Conservation (phyloP, 2,797 vertebrate species). For the Pipistrellus nathusii region DNA sequence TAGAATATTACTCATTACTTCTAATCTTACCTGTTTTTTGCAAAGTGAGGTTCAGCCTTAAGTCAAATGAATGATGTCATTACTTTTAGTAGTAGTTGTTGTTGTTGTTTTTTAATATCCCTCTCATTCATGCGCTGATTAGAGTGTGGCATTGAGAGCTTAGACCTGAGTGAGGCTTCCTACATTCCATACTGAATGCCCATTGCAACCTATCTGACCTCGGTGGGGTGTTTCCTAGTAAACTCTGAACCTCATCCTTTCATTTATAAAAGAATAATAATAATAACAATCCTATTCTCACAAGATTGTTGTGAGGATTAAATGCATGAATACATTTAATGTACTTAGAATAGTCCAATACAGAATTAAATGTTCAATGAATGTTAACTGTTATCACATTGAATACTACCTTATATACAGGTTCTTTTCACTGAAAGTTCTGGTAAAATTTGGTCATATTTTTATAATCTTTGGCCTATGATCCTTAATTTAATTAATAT, state of each 20-base stretch:
- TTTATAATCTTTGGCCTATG: conserved; percentile 8
- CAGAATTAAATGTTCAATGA: conserved; percentile 14
- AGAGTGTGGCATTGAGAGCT: not conserved
- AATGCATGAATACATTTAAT: conserved; percentile 11
- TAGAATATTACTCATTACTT: not conserved
- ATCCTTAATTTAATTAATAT: conserved; percentile 27
- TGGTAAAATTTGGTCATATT: conserved; percentile 10
- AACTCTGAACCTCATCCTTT: not conserved
- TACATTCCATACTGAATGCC: not conserved
- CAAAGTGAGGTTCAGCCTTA: not conserved
- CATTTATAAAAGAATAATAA: conserved; percentile 2
- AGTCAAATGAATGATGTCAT: not conserved
- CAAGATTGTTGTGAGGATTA: not conserved
- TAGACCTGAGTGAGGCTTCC: not conserved
- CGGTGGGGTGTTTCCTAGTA: not conserved
- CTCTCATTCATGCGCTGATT: not conserved
- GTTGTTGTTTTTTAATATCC: not conserved
- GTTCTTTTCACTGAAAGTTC: conserved; percentile 1
- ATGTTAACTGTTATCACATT: conserved; percentile 13
- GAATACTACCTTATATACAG: not conserved
- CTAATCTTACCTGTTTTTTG: not conserved
- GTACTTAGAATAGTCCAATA: not conserved
- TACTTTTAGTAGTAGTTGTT: not conserved
- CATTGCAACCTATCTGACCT: not conserved
- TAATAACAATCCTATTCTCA: not conserved